Evolutionary conservation across 2,797 vertebrate species (phyloP).

Genomic region (Spinus pinus): DNA sequence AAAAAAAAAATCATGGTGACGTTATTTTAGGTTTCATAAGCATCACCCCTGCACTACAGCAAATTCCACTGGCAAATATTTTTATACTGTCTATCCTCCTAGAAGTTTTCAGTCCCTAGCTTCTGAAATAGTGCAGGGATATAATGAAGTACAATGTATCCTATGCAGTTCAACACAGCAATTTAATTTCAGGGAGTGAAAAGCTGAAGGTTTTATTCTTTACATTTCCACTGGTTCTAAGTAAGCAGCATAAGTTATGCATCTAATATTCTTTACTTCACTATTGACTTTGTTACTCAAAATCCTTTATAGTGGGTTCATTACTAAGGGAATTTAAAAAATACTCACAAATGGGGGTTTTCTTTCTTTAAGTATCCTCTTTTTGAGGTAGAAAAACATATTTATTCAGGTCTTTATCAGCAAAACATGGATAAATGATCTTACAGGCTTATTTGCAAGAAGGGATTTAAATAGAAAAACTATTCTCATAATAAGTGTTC

Average conservation of each 20-base stretch:
- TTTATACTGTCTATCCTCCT: background rate
- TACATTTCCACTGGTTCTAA: background rate
- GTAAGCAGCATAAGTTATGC: background rate
- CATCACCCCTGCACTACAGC: background rate
- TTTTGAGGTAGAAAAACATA: background rate
- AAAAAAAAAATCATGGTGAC: background rate
- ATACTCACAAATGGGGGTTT: background rate
- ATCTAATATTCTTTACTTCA: background rate
- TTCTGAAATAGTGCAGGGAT: background rate
- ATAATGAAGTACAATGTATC: background rate
- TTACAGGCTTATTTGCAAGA: background rate
- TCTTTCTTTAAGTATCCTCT: background rate
- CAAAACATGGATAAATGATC: background rate
- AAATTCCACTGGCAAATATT: background rate
- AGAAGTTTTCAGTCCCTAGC: background rate
- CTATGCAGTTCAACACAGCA: background rate
- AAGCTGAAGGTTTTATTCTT: background rate
- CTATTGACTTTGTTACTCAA: background rate
- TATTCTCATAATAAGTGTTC: background rate
- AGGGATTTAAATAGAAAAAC: background rate
- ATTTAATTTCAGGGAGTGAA: background rate
- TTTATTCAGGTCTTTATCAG: background rate
- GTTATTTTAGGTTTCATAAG: background rate
- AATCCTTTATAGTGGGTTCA: background rate
- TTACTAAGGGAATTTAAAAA: background rate